phyloP scores from a whole-genome alignment of 2,888 invertebrate genomes.

The Chrysina gloriosa region DNA sequence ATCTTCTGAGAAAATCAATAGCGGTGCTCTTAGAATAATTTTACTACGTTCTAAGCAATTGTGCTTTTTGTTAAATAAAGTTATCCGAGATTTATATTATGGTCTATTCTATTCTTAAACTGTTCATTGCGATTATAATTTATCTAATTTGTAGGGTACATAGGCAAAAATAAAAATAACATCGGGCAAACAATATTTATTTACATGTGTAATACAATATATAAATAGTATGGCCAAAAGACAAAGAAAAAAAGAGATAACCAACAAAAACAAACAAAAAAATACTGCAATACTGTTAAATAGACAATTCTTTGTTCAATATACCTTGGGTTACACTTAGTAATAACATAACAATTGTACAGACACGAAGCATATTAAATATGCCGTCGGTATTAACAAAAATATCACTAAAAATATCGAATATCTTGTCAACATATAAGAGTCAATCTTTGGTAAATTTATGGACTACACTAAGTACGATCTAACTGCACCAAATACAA shows the following conservation, averaged over 20 bases:
- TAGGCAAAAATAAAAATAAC: background rate
- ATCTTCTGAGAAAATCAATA: too few relatives aligned
- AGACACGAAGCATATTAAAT: constrained; percentile 45
- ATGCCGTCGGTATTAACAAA: constrained; percentile 43
- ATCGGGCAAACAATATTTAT: constrained; percentile 45
- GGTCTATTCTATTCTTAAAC: background rate
- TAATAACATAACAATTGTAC: constrained; percentile 45
- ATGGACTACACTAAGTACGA: constrained; percentile 39
- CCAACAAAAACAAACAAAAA: constrained; percentile 27
- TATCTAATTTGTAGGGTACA: background rate
- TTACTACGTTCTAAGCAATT: too few relatives aligned
- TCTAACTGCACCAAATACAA: constrained; percentile 35
- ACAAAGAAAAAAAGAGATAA: constrained; percentile 37
- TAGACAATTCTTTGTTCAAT: constrained; percentile 42
- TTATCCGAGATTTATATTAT: too few relatives aligned
- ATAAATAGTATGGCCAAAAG: constrained; percentile 49
- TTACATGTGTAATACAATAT: constrained; percentile 48
- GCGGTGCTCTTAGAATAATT: too few relatives aligned
- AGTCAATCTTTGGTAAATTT: constrained; percentile 51
- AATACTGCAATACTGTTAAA: constrained; percentile 20
- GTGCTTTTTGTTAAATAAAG: too few relatives aligned
- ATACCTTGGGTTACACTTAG: constrained; percentile 45
- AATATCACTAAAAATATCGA: constrained; percentile 50
- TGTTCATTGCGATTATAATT: background rate
- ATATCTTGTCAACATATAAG: constrained; percentile 47